These are phyloP conservation scores for Achroia grisella DNA, from an alignment of 1,140 invertebrate species.

Conservation along the genomic window DNA sequence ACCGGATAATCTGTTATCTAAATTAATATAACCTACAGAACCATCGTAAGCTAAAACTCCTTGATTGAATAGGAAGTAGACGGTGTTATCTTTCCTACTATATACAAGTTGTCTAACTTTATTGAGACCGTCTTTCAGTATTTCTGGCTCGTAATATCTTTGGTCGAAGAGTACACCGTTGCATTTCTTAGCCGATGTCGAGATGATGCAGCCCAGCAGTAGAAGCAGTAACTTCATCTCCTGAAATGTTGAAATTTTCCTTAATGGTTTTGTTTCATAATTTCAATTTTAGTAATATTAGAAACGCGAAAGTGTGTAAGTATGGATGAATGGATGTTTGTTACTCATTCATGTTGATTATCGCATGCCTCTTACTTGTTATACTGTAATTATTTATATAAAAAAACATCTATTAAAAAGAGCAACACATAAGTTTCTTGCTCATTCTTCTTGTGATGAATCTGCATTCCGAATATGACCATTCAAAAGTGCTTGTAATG, in stretches of 20 bases:
- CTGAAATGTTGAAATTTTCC: conserved; percentile 17
- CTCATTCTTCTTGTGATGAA: no score
- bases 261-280: no score
- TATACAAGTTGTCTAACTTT: conserved; percentile 34
- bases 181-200: conserved; percentile 35
- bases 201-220: conserved; percentile 8
- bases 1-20: conserved; percentile 24
- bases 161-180: conserved; percentile 33
- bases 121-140: conserved; percentile 51
- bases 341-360: no score
- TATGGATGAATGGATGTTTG: no score
- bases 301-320: no score
- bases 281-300: no score
- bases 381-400: no score
- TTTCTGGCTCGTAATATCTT: conserved; percentile 39
- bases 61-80: conserved; percentile 50
- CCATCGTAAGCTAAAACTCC: conserved; percentile 20
- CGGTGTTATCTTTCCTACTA: conserved; percentile 35
- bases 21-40: conserved; percentile 32
- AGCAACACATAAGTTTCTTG: no score
- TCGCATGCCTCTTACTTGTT: no score
- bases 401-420: no score
- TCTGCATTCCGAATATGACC: no score
- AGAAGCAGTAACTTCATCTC: conserved; percentile 17
- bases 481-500: no score